These are phyloP conservation scores for Ardeotis arabs DNA, from an alignment of 2,113 vertebrate genomes.

Conservation along the genomic window DNA sequence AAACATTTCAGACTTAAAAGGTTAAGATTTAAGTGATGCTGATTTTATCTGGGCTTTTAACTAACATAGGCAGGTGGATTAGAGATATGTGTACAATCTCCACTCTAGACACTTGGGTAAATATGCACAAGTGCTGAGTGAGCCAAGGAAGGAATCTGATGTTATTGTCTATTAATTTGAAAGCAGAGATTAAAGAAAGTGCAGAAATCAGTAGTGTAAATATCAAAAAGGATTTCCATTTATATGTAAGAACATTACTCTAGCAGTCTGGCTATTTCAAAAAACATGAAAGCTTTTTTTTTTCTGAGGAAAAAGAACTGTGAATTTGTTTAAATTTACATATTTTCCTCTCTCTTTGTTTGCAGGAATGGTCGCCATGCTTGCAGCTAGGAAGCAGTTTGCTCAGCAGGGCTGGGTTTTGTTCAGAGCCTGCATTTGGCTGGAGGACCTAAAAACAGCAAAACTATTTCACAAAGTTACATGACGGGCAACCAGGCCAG, in stretches of 20 bases:
- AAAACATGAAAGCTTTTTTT: conserved; percentile 67
- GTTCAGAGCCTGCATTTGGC: background rate
- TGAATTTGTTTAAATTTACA: conserved; percentile 77
- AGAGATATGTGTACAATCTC: conserved; percentile 88
- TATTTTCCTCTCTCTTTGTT: conserved; percentile 75
- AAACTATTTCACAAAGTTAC: conserved; percentile 23
- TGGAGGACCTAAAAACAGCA: background rate
- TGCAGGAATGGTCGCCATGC: conserved; percentile 55
- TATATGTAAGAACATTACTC: conserved; percentile 81
- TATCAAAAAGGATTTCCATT: conserved; percentile 85
- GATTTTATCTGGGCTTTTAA: conserved; percentile 88
- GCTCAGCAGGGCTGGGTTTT: conserved; percentile 60
- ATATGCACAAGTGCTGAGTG: conserved; percentile 83
- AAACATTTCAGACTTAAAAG: conserved; percentile 86
- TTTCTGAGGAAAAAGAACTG: conserved; percentile 58
- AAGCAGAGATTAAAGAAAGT: conserved; percentile 90
- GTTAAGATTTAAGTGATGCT: conserved; percentile 90
- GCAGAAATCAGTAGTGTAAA: conserved; percentile 89
- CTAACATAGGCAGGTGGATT: conserved; percentile 89
- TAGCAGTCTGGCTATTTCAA: conserved; percentile 73
- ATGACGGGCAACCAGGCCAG: background rate
- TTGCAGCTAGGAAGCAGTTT: conserved; percentile 66
- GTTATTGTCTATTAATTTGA: conserved; percentile 95
- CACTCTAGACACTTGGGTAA: conserved; percentile 88
- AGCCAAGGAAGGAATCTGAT: conserved; percentile 84